Base-by-base conservation (phyloP, 2,113 vertebrate genomes). In the Vidua chalybeata region DNA sequence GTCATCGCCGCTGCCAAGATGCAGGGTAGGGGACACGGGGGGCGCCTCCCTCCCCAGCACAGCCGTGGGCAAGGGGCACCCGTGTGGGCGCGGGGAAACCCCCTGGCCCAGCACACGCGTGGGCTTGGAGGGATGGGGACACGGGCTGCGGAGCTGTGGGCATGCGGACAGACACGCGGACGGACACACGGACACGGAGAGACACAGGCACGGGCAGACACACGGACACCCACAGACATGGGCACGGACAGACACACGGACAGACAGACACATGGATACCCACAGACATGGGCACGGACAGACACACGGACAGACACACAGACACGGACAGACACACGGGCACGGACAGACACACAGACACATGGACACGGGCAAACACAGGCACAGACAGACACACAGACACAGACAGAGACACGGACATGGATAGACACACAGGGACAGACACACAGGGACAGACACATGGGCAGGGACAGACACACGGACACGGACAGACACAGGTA, bases 1-100 rank as follows among this genome's bases (percentile, higher is more conserved):
- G 99, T 99, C 7, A 97, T 99, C 2, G 99, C 99, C 5, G 95
- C 98, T 2, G 98, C 99, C 84, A 99, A 99, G 97, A 99, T 99
- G 99, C 99, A 99, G 97, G 99, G 99, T 99, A 93, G 33, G 55
- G 96, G 97, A 26, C 39, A n/a, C 2, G 18, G 73, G 4, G 79
- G 56, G 52, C 35, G 54, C 27, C 11, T 8, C 11, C 35, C 9
- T 41, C 5, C 46, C 15, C 16, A 11, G 5, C 54, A 54, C 27
- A 5, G 1, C 0, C 2, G 15, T 39, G 46, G 58, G 10, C 30
- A 9, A 7, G 26, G 55, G 63, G 5, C 26, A 31, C 20, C 3
- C 9, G 28, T 4, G 11, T 2, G 51, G n/a, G 11, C 3, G 7
- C 23, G 4, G 45, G 9, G 6, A 23, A 24, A 27, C 20, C 14